phyloP scores from a whole-genome alignment of 2,797 vertebrate genomes.

The Chrysocyon brachyurus region DNA sequence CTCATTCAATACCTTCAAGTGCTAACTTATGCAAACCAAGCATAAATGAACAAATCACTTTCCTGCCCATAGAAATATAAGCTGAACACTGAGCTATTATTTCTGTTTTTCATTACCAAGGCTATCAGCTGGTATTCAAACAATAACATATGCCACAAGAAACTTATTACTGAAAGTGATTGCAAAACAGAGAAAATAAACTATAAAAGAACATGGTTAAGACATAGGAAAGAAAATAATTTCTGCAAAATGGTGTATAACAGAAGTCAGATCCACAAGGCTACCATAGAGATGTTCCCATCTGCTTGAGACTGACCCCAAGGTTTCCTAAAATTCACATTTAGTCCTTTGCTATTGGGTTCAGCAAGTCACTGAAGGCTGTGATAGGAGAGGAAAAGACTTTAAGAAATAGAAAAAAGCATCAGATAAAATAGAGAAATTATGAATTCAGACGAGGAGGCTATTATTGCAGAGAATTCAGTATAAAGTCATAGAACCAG shows the following conservation, averaged over 20 bases:
- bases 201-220: neutral
- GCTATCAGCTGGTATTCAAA: neutral
- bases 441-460: neutral
- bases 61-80: conserved; percentile 1
- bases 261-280: neutral
- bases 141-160: neutral
- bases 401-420: neutral
- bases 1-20: neutral
- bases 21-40: conserved; percentile 14
- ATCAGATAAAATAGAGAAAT: neutral
- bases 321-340: neutral
- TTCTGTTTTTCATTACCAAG: conserved; percentile 41
- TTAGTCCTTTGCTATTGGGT: neutral
- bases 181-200: conserved; percentile 51
- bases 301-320: neutral
- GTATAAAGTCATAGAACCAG: neutral
- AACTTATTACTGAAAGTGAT: neutral
- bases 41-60: conserved; percentile 33
- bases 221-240: conserved; percentile 22
- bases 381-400: neutral
- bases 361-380: neutral
- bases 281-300: neutral
- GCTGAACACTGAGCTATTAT: neutral
- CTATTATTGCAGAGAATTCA: neutral
- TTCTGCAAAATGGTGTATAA: neutral